A percentile compares a stretch with the other conserved stretches of the same genome.
Conservation (phyloP, 2,113 vertebrate species). For the Scolopax mira region DNA sequence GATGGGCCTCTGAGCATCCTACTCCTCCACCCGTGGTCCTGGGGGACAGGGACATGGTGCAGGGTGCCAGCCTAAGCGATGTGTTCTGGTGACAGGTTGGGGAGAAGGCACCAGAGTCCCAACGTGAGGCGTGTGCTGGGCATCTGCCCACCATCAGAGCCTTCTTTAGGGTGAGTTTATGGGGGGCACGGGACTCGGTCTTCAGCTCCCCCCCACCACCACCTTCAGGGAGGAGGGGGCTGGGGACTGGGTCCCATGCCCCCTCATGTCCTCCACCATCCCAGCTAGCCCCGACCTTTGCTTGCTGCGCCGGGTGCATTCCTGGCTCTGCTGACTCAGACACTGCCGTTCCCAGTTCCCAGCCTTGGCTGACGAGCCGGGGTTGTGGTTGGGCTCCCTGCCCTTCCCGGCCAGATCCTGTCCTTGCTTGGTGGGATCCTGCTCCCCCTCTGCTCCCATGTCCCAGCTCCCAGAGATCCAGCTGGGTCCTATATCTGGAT, state of each 20-base stretch:
- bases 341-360: background rate
- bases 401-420: background rate
- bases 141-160: background rate
- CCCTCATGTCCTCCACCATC: background rate
- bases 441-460: background rate
- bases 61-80: background rate
- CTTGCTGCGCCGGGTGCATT: background rate
- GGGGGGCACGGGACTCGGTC: background rate
- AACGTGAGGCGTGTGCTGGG: conserved; percentile 47
- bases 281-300: background rate
- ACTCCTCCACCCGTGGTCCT: background rate
- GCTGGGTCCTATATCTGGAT: background rate
- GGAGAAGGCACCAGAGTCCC: conserved; percentile 74
- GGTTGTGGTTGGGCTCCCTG: background rate
- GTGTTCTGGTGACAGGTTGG: conserved; percentile 70
- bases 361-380: background rate
- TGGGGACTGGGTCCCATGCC: background rate
- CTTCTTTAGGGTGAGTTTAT: background rate
- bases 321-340: background rate
- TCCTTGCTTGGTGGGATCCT: background rate
- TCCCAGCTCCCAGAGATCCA: background rate
- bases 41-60: background rate
- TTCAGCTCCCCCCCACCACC: background rate
- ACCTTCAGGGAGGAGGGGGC: background rate
- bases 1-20: background rate